Conservation (phyloP, 2,888 invertebrate genomes). For the Branchipolynoe longqiensis region DNA sequence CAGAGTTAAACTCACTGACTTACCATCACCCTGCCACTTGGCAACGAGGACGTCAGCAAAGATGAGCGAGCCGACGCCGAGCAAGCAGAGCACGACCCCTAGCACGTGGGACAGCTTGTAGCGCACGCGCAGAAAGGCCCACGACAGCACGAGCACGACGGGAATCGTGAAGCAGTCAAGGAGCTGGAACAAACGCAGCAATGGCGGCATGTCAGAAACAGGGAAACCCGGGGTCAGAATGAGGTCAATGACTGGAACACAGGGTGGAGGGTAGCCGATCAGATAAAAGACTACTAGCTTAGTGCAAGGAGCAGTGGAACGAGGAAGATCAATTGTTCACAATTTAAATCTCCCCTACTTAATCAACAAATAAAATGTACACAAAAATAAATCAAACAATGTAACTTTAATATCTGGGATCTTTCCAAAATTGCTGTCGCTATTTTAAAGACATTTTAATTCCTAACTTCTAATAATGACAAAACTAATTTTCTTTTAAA, state of each 20-base stretch:
- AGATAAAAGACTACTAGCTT: too few relatives aligned
- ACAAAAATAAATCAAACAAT: background rate
- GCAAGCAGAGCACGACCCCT: slow-evolving; percentile 90
- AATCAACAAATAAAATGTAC: too few relatives aligned
- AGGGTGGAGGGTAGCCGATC: background rate
- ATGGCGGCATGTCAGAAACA: too few relatives aligned
- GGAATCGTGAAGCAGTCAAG: slow-evolving; percentile 93
- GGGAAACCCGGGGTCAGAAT: background rate
- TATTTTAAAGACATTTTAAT: background rate
- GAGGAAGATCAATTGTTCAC: too few relatives aligned
- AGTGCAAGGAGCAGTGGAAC: too few relatives aligned
- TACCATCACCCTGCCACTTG: slow-evolving; percentile 58
- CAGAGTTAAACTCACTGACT: too few relatives aligned
- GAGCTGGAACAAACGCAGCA: slow-evolving; percentile 86
- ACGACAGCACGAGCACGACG: slow-evolving; percentile 89
- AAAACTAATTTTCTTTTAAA: too few relatives aligned
- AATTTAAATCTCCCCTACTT: too few relatives aligned
- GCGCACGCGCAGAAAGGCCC: slow-evolving; percentile 88
- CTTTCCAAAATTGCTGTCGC: background rate
- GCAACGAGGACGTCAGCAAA: slow-evolving; percentile 88
- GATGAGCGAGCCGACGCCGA: slow-evolving; percentile 91
- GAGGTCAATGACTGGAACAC: background rate
- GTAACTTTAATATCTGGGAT: background rate
- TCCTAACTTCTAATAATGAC: too few relatives aligned
- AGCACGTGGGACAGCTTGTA: slow-evolving; percentile 89